These are phyloP conservation scores for Drosophila birchii DNA, from an alignment of 2,888 invertebrate species.

Conservation along the genomic window DNA sequence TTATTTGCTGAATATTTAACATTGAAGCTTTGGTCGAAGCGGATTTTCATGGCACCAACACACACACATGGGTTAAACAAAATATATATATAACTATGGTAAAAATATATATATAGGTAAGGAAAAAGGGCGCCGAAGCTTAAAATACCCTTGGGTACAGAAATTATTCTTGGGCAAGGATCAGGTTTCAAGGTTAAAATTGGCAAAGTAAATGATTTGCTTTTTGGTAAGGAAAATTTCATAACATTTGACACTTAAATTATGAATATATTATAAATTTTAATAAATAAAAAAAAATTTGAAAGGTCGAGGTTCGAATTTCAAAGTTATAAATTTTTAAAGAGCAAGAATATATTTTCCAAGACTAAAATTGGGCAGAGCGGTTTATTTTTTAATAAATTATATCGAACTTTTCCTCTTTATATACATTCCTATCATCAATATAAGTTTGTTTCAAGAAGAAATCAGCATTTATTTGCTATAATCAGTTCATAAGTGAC, in stretches of 20 bases:
- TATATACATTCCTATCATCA: too few species aligned
- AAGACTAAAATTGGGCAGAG: not conserved
- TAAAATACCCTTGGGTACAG: constrained; percentile 19
- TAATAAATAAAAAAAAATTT: not conserved
- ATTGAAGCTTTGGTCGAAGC: constrained; percentile 46
- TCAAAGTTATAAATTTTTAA: too few species aligned
- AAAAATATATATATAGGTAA: constrained; percentile 8
- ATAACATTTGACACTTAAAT: not conserved
- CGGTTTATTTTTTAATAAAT: too few species aligned
- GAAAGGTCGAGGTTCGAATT: too few species aligned
- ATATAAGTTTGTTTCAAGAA: too few species aligned
- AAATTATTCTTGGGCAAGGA: not conserved
- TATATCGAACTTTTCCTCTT: too few species aligned
- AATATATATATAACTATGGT: not conserved
- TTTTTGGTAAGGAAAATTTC: not conserved
- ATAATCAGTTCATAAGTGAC: too few species aligned
- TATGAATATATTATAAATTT: not conserved
- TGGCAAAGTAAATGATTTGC: not conserved
- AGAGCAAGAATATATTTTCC: too few species aligned
- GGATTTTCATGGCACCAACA: constrained; percentile 39
- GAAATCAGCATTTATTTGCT: too few species aligned
- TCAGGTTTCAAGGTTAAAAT: constrained; percentile 14
- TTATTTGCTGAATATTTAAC: constrained; percentile 70
- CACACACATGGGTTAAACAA: constrained; percentile 4
- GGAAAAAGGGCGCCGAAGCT: constrained; percentile 1